A percentile compares a stretch with the other conserved stretches of the same genome.
These are phyloP conservation scores for Uromys caudimaculatus DNA, from an alignment of 2,797 vertebrate species.

Conservation along the genomic window DNA sequence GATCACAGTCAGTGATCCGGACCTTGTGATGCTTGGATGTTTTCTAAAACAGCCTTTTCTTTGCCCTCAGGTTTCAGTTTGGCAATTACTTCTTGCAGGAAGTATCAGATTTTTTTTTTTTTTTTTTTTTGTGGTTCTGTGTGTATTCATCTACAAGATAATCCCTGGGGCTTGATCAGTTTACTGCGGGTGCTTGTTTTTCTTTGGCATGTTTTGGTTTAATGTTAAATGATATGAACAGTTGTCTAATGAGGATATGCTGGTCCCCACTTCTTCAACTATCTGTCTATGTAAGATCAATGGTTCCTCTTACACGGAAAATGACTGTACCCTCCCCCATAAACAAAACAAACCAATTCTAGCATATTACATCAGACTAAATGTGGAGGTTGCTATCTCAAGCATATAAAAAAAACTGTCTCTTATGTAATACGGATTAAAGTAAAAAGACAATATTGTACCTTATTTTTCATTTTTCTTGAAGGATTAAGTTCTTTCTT, in stretches of 20 bases:
- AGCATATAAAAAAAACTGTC: background rate
- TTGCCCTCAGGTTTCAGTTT: background rate
- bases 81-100: background rate
- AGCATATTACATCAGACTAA: background rate
- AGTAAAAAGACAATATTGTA: background rate
- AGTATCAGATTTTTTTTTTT: background rate
- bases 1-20: background rate
- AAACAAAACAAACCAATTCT: background rate
- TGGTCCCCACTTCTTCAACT: background rate
- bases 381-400: background rate
- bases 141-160: background rate
- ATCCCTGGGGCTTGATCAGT: background rate
- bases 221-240: background rate
- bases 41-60: background rate
- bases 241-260: background rate
- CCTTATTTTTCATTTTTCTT: background rate
- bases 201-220: background rate
- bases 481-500: background rate
- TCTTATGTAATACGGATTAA: background rate
- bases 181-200: background rate
- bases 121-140: too few species aligned
- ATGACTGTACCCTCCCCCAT: background rate
- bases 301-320: background rate
- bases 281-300: background rate
- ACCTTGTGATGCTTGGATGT: background rate